Conservation (phyloP, 2,797 vertebrate genomes). For the Sarcoramphus papa region DNA sequence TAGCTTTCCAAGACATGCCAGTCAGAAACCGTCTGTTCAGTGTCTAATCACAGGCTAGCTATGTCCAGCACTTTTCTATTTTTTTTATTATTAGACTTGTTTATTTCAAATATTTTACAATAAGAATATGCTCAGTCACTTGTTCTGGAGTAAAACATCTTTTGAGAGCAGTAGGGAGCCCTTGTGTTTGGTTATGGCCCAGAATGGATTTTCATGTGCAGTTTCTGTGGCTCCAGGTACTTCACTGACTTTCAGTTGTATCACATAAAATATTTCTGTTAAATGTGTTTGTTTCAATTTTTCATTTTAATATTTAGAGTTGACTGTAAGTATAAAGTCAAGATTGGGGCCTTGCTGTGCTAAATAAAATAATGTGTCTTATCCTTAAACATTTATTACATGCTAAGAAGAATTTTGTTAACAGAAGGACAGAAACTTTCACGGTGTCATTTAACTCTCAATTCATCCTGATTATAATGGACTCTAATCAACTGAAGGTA, state of each 20-base stretch:
- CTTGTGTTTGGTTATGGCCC: too few relatives aligned
- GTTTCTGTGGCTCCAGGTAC: background rate
- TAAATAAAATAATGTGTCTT: background rate
- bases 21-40: background rate
- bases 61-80: background rate
- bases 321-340: background rate
- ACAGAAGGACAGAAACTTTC: background rate
- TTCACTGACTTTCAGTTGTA: background rate
- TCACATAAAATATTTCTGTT: background rate
- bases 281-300: background rate
- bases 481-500: background rate
- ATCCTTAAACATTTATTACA: background rate
- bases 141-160: background rate
- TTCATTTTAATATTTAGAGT: background rate
- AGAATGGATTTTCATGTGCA: background rate
- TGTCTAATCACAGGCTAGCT: background rate
- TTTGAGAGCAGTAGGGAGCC: background rate
- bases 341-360: rapidly evolving
- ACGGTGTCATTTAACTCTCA: background rate
- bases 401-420: background rate
- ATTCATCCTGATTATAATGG: background rate
- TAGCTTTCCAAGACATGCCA: background rate
- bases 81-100: background rate
- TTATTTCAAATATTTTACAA: background rate
- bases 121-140: background rate